These are phyloP conservation scores for Chaetophractus vellerosus DNA, from an alignment of 2,797 vertebrate species.

Conservation along the genomic window DNA sequence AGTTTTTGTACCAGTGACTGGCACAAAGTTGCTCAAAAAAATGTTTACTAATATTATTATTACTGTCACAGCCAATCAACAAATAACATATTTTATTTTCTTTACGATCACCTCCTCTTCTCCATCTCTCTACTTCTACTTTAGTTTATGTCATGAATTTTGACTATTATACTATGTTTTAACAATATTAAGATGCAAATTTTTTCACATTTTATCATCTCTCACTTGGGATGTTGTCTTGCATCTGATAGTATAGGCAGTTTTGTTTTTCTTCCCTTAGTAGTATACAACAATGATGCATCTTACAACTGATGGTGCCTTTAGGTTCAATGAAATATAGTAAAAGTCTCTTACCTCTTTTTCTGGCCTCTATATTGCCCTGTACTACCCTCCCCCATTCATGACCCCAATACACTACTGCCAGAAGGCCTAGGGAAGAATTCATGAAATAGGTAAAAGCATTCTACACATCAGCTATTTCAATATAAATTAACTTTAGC, in stretches of 20 bases:
- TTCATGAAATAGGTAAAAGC: background rate
- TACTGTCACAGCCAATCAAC: background rate
- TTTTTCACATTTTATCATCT: slow-evolving; percentile 25
- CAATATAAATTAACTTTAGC: slow-evolving; percentile 56
- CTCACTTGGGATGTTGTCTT: background rate
- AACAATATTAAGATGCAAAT: slow-evolving; percentile 21
- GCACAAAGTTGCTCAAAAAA: background rate
- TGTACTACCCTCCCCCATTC: background rate
- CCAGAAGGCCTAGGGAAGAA: background rate
- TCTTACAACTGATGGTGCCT: slow-evolving; percentile 19
- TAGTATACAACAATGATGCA: background rate
- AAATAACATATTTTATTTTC: background rate
- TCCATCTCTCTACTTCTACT: background rate
- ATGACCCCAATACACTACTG: background rate
- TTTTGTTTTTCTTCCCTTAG: slow-evolving; percentile 16
- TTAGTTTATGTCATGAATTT: slow-evolving; percentile 16
- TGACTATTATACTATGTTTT: background rate
- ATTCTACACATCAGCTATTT: background rate
- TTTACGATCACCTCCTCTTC: slow-evolving; percentile 3
- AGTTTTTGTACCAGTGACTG: background rate
- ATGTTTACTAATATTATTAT: slow-evolving; percentile 7
- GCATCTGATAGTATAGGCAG: background rate
- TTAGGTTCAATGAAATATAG: background rate
- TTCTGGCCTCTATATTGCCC: background rate
- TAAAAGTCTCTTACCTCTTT: background rate